Conservation (phyloP, 1,140 invertebrate genomes). For the Cotesia typhae region DNA sequence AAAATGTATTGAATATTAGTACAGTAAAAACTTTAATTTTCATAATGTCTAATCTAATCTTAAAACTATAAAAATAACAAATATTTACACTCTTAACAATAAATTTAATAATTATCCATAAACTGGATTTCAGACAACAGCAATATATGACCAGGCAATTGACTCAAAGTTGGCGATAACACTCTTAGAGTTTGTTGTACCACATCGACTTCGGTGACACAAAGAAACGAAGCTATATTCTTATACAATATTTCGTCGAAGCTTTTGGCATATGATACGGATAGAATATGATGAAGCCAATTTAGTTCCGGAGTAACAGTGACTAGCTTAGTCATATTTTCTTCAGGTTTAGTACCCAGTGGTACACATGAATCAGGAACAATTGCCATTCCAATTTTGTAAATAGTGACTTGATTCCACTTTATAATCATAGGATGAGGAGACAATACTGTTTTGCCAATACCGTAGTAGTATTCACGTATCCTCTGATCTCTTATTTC, state of each 20-base stretch:
- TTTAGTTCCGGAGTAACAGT: constrained; percentile 77
- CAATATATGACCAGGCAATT: constrained; percentile 86
- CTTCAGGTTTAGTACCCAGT: constrained; percentile 92
- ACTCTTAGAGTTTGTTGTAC: constrained; percentile 88
- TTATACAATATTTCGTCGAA: constrained; percentile 59
- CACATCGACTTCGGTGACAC: constrained; percentile 87
- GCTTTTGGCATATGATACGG: constrained; percentile 84
- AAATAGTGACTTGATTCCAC: constrained; percentile 88
- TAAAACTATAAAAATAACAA: background rate
- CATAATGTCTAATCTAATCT: no score
- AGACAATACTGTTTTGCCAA: constrained; percentile 78
- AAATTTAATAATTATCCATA: constrained; percentile 81
- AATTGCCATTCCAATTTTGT: constrained; percentile 93
- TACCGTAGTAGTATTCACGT: constrained; percentile 96
- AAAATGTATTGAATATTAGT: no score
- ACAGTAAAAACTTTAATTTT: no score
- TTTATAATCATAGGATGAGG: constrained; percentile 92
- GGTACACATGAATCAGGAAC: constrained; percentile 95
- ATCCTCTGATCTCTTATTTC: constrained; percentile 85
- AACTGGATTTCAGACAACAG: constrained; percentile 86
- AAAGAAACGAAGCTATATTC: constrained; percentile 20
- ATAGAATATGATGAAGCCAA: constrained; percentile 87
- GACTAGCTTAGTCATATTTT: constrained; percentile 92
- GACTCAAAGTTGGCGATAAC: constrained; percentile 91
- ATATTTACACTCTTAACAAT: constrained; percentile 6